Conservation (phyloP, 1,140 invertebrate species). For the Mesaphorura yosii region DNA sequence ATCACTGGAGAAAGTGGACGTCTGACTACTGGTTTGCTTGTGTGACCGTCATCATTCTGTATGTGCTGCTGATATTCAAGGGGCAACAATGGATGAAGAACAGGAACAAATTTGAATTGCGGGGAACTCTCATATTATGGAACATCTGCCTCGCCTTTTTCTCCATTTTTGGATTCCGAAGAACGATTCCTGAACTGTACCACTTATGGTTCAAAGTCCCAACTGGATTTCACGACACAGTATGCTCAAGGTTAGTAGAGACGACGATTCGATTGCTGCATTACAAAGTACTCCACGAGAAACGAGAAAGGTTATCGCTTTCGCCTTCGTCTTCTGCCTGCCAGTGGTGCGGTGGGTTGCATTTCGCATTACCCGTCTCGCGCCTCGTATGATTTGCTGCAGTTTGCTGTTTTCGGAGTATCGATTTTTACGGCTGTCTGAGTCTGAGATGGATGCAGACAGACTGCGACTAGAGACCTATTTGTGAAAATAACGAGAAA, state of each 20-base stretch:
- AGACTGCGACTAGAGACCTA: no score
- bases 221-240: constrained; percentile 2
- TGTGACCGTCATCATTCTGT: constrained; percentile 4
- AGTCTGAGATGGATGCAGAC: no score
- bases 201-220: not conserved
- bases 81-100: constrained; percentile 4
- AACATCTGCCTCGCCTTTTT: constrained; percentile 1
- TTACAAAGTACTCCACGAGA: no score
- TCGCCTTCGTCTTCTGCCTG: no score
- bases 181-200: constrained; percentile 6
- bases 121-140: not conserved
- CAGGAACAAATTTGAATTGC: not conserved
- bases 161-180: constrained; percentile 5
- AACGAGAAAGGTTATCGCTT: no score
- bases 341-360: no score
- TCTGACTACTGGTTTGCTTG: constrained; percentile 1
- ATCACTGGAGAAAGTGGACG: not conserved
- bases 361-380: no score
- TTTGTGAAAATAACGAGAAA: no score
- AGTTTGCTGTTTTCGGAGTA: no score
- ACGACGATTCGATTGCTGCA: no score
- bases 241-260: constrained; percentile 5
- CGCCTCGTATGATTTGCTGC: no score
- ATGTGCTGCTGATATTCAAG: not conserved
- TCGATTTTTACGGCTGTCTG: no score